Percentiles rank a stretch among this genome's conserved stretches.
These are phyloP conservation scores for Panthera leo DNA, from an alignment of 2,113 vertebrate genomes.

Conservation along the genomic window DNA sequence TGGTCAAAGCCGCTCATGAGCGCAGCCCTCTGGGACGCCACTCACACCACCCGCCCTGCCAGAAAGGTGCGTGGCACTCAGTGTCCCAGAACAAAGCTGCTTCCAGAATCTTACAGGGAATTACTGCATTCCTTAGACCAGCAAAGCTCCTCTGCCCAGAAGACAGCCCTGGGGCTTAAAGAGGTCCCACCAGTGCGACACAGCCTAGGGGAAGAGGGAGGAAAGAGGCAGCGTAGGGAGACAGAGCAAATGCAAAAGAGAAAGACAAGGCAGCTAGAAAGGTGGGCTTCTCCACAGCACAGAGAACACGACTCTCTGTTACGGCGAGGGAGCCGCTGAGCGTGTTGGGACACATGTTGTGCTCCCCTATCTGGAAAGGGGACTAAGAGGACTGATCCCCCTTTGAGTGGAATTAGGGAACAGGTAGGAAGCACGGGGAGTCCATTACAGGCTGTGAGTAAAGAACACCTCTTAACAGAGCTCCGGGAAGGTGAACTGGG, in stretches of 20 bases:
- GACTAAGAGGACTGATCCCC: too few species aligned
- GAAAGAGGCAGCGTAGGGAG: not conserved
- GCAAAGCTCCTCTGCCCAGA: not conserved
- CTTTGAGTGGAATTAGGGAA: not conserved
- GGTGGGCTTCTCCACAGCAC: rapidly evolving
- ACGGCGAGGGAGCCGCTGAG: rapidly evolving
- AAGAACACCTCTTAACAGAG: not conserved
- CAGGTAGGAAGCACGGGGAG: not conserved
- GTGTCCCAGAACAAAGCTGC: not conserved
- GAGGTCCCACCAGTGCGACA: not conserved
- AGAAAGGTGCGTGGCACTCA: not conserved
- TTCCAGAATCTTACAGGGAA: too few species aligned
- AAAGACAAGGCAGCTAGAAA: not conserved
- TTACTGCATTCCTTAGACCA: not conserved
- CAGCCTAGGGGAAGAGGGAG: not conserved
- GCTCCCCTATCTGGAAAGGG: not conserved
- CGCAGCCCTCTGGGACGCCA: not conserved
- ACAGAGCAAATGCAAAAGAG: not conserved
- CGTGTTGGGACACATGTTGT: not conserved
- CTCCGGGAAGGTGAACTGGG: not conserved
- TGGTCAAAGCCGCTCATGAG: rapidly evolving
- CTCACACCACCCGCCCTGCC: not conserved
- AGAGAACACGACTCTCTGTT: not conserved
- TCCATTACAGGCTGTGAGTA: not conserved
- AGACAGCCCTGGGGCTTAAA: not conserved